These are phyloP conservation scores for Pitangus sulphuratus DNA, from an alignment of 2,797 vertebrate species.

Conservation along the genomic window DNA sequence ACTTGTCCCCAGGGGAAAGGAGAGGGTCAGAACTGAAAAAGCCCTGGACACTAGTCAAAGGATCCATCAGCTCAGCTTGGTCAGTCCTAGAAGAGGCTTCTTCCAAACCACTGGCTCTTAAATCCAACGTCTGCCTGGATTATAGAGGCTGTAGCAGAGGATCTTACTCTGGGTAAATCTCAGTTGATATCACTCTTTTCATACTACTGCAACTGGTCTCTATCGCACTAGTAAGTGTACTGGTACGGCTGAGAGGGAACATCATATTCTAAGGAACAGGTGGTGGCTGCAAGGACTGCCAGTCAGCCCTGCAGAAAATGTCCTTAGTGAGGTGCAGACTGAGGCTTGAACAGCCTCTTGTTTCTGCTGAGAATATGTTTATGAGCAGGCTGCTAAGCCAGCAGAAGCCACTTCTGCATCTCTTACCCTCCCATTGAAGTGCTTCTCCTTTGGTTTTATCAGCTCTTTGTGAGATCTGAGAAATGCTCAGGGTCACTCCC, in stretches of 20 bases:
- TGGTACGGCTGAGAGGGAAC: fast-evolving
- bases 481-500: neutral
- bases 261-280: neutral
- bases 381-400: neutral
- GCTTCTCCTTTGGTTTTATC: neutral
- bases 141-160: neutral
- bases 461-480: neutral
- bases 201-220: neutral
- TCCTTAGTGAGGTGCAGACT: neutral
- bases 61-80: neutral
- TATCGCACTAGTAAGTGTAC: neutral
- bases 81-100: neutral
- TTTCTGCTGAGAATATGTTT: neutral
- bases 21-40: neutral
- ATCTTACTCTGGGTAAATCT: neutral
- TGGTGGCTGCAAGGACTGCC: neutral
- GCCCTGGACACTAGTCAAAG: neutral
- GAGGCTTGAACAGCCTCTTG: neutral
- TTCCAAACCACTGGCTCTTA: neutral
- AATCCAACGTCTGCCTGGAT: neutral
- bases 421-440: neutral
- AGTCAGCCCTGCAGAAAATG: neutral
- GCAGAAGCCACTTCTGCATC: neutral
- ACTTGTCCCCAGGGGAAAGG: neutral
- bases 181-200: neutral